Conservation (phyloP, 2,113 vertebrate species). For the Anas platyrhynchos region DNA sequence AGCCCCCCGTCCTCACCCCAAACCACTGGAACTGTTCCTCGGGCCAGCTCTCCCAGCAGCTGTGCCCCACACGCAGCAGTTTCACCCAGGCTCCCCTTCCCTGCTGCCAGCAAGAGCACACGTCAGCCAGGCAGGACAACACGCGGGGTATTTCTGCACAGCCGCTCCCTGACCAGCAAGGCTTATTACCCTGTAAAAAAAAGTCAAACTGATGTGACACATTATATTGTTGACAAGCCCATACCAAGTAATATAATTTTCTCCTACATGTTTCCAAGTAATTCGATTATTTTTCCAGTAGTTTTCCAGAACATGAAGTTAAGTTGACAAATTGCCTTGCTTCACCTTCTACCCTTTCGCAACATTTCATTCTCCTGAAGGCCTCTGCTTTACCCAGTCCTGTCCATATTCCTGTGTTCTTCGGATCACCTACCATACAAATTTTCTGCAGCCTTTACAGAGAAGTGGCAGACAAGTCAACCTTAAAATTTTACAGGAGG, state of each 20-base stretch:
- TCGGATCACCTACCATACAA: background rate
- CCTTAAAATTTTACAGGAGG: fast-evolving
- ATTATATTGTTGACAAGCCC: slow-evolving; percentile 54
- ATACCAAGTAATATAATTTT: slow-evolving; percentile 55
- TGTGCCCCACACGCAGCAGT: background rate
- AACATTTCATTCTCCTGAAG: background rate
- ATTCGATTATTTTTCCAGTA: slow-evolving; percentile 55
- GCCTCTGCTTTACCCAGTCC: background rate
- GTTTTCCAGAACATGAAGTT: slow-evolving; percentile 50
- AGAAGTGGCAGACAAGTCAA: background rate
- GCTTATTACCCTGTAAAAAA: background rate
- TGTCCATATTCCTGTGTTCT: background rate
- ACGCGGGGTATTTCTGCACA: background rate
- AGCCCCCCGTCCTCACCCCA: background rate
- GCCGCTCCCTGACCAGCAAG: background rate
- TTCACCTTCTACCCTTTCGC: background rate
- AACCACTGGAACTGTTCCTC: background rate
- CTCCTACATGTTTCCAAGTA: slow-evolving; percentile 47
- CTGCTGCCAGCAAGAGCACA: background rate
- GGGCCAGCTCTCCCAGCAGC: background rate
- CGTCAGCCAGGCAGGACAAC: background rate
- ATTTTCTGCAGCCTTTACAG: background rate
- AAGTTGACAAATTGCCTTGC: slow-evolving; percentile 23
- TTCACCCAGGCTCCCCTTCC: background rate
- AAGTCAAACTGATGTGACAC: slow-evolving; percentile 40